phyloP scores from a whole-genome alignment of 2,113 vertebrate genomes.

The Gulo gulo region DNA sequence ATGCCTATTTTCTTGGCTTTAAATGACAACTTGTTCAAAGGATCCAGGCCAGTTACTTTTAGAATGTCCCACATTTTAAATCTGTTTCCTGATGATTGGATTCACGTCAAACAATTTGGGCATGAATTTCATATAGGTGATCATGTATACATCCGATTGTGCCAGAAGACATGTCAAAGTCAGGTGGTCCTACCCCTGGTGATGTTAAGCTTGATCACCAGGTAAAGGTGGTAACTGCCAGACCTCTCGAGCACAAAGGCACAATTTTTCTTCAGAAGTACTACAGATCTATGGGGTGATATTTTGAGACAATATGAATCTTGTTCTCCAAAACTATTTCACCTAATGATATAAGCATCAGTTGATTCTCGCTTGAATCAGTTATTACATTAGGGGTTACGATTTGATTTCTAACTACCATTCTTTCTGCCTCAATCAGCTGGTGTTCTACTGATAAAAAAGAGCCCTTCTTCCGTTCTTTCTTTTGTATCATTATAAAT shows the following conservation, averaged over 20 bases:
- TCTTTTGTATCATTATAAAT: background rate
- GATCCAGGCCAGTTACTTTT: background rate
- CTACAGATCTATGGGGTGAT: background rate
- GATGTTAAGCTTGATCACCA: background rate
- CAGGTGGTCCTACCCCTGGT: background rate
- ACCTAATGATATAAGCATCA: background rate
- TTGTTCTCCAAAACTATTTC: background rate
- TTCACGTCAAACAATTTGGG: background rate
- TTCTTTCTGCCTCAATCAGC: background rate
- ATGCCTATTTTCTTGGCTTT: background rate
- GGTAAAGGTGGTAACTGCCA: background rate
- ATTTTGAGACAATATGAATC: background rate
- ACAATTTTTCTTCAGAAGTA: background rate
- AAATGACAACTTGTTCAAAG: background rate
- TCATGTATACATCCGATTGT: background rate
- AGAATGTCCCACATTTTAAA: background rate
- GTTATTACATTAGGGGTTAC: background rate
- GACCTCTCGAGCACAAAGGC: background rate
- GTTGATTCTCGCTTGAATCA: background rate
- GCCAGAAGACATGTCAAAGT: background rate
- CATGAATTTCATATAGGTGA: background rate
- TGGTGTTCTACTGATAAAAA: background rate
- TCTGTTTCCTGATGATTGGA: background rate
- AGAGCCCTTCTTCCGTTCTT: background rate
- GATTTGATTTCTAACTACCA: background rate